Evolutionary conservation across 2,888 invertebrate species (phyloP).

Genomic region (Drosophila dives): DNA sequence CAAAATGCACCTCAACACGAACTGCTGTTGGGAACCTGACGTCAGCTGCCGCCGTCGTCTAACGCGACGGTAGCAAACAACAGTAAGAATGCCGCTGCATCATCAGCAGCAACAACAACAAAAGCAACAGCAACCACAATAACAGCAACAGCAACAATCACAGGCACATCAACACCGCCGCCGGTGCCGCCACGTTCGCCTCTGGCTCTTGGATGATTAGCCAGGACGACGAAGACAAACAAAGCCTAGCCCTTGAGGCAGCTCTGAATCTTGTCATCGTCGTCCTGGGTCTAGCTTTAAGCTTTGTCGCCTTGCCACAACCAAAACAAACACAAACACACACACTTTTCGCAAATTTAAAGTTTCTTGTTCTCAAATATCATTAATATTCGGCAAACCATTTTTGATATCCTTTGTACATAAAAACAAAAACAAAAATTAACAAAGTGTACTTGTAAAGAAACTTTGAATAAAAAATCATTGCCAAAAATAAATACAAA

Average conservation of each 20-base stretch:
- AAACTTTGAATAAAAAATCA: slow-evolving; percentile 44
- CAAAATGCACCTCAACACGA: slow-evolving; percentile 83
- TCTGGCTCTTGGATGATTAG: slow-evolving; percentile 70
- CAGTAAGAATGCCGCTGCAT: slow-evolving; percentile 13
- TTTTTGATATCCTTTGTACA: slow-evolving; percentile 55
- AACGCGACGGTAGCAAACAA: slow-evolving; percentile 40
- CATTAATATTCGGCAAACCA: slow-evolving; percentile 18
- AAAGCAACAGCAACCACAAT: slow-evolving; percentile 26
- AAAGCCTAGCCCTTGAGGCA: slow-evolving; percentile 5
- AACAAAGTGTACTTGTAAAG: slow-evolving; percentile 59
- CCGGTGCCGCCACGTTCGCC: slow-evolving; percentile 71
- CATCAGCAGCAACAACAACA: slow-evolving; percentile 36
- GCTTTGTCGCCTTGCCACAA: slow-evolving; percentile 55
- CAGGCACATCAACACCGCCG: slow-evolving; percentile 63
- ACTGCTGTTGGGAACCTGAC: slow-evolving; percentile 81
- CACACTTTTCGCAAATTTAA: slow-evolving; percentile 23
- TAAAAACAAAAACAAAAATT: slow-evolving; percentile 24
- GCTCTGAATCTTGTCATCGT: slow-evolving; percentile 28
- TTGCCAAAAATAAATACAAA: slow-evolving; percentile 47
- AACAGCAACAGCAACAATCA: slow-evolving; percentile 32
- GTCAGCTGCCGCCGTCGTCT: slow-evolving; percentile 69
- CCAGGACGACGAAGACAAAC: slow-evolving; percentile 35
- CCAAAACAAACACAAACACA: slow-evolving; percentile 2
- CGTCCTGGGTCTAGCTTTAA: slow-evolving; percentile 54
- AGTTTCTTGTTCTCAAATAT: slow-evolving; percentile 34